These are phyloP conservation scores for Bambusicola thoracicus DNA, from an alignment of 2,113 vertebrate genomes.

Conservation along the genomic window DNA sequence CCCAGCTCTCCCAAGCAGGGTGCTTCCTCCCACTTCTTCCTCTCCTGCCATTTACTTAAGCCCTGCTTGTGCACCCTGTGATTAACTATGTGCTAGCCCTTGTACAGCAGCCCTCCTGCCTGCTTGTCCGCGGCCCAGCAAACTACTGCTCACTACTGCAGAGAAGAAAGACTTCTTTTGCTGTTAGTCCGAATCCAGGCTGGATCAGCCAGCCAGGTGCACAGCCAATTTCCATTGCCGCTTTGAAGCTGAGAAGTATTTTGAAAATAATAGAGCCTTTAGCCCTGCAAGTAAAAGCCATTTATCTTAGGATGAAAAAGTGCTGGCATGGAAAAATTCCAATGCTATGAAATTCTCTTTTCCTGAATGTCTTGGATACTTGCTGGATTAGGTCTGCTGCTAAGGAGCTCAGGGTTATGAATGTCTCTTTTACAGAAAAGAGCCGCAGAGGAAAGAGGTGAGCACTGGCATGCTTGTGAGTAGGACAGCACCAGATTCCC, in stretches of 20 bases:
- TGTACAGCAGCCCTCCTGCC: constrained; percentile 21
- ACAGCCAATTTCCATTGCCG: constrained; percentile 60
- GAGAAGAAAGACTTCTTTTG: constrained; percentile 47
- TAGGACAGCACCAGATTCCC: not conserved
- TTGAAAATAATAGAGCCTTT: constrained; percentile 71
- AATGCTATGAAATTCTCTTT: constrained; percentile 56
- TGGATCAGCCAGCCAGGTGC: constrained; percentile 71
- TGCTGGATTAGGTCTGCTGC: constrained; percentile 49
- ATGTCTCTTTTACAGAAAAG: constrained; percentile 67
- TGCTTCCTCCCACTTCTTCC: not conserved
- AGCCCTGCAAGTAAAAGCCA: constrained; percentile 67
- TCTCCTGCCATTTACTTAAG: not conserved
- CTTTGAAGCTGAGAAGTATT: constrained; percentile 69
- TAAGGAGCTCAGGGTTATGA: constrained; percentile 56
- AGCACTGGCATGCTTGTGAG: constrained; percentile 16
- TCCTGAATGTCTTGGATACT: constrained; percentile 60
- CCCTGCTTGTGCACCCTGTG: not conserved
- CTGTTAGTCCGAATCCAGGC: constrained; percentile 52
- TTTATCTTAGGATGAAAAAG: constrained; percentile 73
- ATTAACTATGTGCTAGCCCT: not conserved
- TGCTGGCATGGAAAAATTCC: constrained; percentile 70
- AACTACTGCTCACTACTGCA: not conserved
- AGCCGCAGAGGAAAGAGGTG: constrained; percentile 46
- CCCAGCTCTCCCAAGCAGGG: not conserved
- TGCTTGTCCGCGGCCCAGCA: not conserved